phyloP scores from a whole-genome alignment of 2,888 invertebrate species.

The Abscondita cerata region DNA sequence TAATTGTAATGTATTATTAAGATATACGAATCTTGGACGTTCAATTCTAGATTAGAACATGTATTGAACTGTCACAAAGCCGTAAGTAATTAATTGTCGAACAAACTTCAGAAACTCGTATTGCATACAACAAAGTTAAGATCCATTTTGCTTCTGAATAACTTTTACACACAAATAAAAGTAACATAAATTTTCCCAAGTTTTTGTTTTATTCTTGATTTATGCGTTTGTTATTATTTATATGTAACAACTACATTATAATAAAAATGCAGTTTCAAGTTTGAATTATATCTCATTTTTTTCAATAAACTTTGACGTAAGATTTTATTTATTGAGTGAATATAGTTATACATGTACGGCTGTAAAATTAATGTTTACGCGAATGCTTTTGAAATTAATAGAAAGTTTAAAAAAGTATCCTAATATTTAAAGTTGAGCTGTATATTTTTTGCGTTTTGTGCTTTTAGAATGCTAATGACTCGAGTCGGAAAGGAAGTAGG shows the following conservation, averaged over 20 bases:
- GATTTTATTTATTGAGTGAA: too few relatives aligned
- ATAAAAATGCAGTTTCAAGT: constrained; percentile 4
- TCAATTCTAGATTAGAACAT: constrained; percentile 1
- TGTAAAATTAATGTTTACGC: too few relatives aligned
- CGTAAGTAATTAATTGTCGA: constrained; percentile 14
- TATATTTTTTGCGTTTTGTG: constrained; percentile 17
- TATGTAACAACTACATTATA: background rate
- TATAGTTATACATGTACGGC: too few relatives aligned
- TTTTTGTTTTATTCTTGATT: constrained; percentile 1
- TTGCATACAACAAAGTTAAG: constrained; percentile 12
- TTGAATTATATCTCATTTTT: background rate
- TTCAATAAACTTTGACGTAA: background rate
- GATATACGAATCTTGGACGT: background rate
- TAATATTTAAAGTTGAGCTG: background rate
- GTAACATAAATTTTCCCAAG: constrained; percentile 5
- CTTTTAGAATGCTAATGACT: constrained; percentile 24
- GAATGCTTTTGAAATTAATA: too few relatives aligned
- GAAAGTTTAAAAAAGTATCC: background rate
- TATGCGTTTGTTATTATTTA: background rate
- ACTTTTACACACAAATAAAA: background rate
- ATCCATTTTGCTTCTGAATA: constrained; percentile 1
- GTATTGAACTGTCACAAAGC: constrained; percentile 16
- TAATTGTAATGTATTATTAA: constrained; percentile 11
- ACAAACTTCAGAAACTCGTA: constrained; percentile 3
- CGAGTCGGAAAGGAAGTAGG: constrained; percentile 1